These are phyloP conservation scores for Eupithecia exiguata DNA, from an alignment of 2,888 invertebrate genomes.

Conservation along the genomic window DNA sequence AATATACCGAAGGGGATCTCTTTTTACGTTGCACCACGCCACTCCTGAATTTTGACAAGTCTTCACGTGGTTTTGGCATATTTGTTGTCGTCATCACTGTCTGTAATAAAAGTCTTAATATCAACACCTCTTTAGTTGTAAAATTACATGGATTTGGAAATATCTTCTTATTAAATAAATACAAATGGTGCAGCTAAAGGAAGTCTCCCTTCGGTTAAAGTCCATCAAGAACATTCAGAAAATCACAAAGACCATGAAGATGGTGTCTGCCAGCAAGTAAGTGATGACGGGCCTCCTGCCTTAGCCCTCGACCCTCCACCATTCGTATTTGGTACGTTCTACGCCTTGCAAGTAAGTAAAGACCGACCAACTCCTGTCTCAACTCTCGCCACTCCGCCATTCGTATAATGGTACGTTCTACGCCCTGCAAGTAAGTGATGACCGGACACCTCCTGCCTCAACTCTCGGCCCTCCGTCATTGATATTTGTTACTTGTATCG, in stretches of 20 bases:
- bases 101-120: not conserved
- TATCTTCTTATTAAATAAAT: constrained; percentile 19
- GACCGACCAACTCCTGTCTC: no score
- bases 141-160: not conserved
- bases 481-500: no score
- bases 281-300: not conserved
- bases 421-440: no score
- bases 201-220: constrained; percentile 88
- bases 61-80: no score
- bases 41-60: no score
- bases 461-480: no score
- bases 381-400: no score
- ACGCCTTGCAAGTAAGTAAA: not conserved
- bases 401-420: no score
- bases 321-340: not conserved
- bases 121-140: not conserved
- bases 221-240: constrained; percentile 93
- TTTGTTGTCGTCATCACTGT: not conserved
- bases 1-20: no score
- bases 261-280: constrained; percentile 87
- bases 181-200: constrained; percentile 88
- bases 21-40: no score
- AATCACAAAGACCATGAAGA: constrained; percentile 94
- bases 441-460: no score
- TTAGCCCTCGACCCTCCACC: not conserved